Conservation (phyloP, 2,797 vertebrate species). For the Hoplostethus mediterraneus region DNA sequence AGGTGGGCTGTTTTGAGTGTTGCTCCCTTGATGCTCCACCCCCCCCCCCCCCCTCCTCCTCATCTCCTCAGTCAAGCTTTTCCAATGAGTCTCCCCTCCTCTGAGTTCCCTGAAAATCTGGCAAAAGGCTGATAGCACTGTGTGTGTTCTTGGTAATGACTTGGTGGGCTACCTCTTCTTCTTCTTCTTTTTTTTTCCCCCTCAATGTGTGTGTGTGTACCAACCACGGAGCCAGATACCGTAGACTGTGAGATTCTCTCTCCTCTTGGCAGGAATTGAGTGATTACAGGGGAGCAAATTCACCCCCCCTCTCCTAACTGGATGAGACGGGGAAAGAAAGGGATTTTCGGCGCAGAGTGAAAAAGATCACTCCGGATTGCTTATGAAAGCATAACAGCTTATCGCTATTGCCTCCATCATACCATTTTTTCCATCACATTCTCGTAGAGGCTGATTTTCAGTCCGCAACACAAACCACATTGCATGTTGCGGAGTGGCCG, state of each 20-base stretch:
- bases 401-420: conserved; percentile 50
- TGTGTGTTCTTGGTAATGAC: conserved; percentile 86
- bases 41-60: conserved; percentile 31
- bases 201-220: conserved; percentile 70
- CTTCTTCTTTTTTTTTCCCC: conserved; percentile 18
- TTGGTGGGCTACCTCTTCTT: conserved; percentile 79
- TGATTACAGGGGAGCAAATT: conserved; percentile 71
- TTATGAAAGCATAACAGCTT: conserved; percentile 74
- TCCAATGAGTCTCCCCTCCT: conserved; percentile 68
- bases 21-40: conserved; percentile 59
- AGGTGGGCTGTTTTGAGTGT: conserved; percentile 58
- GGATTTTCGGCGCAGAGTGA: conserved; percentile 55
- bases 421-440: conserved; percentile 19
- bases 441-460: conserved; percentile 1
- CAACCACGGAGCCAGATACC: conserved; percentile 83
- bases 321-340: conserved; percentile 76
- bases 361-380: conserved; percentile 65
- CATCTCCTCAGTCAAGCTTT: conserved; percentile 58
- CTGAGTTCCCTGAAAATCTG: conserved; percentile 76
- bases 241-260: conserved; percentile 73
- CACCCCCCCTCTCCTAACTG: conserved; percentile 53
- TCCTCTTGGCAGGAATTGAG: conserved; percentile 75
- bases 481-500: conserved; percentile 8
- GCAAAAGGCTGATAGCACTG: conserved; percentile 75
- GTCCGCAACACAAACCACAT: neutral